Evolutionary conservation across 2,888 invertebrate species (phyloP).

Genomic region (Hyppa rectilinea): DNA sequence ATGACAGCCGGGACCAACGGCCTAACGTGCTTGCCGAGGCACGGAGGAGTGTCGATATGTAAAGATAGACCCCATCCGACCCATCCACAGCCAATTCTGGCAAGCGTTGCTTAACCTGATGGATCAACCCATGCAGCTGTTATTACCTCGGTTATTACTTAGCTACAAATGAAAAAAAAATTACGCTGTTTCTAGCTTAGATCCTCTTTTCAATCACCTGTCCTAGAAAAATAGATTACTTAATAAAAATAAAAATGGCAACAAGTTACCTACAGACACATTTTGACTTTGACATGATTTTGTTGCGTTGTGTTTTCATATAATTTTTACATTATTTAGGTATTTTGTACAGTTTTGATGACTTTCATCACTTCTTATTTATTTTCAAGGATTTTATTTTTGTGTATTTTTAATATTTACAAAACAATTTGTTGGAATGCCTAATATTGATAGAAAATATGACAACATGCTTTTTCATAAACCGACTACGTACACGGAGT

Average conservation of each 20-base stretch:
- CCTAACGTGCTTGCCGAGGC: too few species aligned
- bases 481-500: slow-evolving; percentile 64
- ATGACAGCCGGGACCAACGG: too few species aligned
- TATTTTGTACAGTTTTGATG: background rate
- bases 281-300: slow-evolving; percentile 20
- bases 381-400: slow-evolving; percentile 22
- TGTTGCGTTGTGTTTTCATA: slow-evolving; percentile 8
- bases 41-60: too few species aligned
- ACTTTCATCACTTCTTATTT: background rate
- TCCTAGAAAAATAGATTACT: too few species aligned
- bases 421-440: slow-evolving; percentile 11
- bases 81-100: too few species aligned
- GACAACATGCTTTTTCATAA: slow-evolving; percentile 67
- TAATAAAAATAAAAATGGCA: too few species aligned
- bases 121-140: too few species aligned
- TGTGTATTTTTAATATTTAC: background rate
- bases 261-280: too few species aligned
- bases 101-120: too few species aligned
- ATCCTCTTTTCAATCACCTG: background rate
- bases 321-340: slow-evolving; percentile 3
- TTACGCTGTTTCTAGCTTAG: background rate
- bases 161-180: too few species aligned
- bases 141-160: too few species aligned
- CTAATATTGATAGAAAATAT: background rate
- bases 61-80: too few species aligned